phyloP scores from a whole-genome alignment of 2,113 vertebrate genomes.

The Chloropsis hardwickii region DNA sequence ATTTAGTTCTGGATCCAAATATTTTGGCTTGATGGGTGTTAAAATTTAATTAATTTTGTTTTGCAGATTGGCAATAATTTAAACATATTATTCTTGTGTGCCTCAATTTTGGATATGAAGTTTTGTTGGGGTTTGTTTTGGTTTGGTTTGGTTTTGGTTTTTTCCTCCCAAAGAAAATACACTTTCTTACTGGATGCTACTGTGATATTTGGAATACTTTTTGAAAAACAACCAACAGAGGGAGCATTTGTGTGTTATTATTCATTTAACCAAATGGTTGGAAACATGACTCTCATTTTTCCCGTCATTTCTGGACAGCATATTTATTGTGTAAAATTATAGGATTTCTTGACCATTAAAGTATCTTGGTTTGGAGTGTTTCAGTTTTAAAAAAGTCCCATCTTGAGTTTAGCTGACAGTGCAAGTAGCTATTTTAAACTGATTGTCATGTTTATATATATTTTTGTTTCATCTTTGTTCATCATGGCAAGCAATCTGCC shows the following conservation, averaged over 20 bases:
- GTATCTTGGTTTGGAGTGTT: neutral
- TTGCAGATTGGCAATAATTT: neutral
- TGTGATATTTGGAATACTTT: neutral
- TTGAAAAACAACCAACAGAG: conserved; percentile 28
- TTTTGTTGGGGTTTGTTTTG: neutral
- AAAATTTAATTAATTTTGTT: neutral
- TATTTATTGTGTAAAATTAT: neutral
- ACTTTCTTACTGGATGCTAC: neutral
- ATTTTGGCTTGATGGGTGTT: neutral
- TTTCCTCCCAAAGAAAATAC: neutral
- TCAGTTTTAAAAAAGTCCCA: neutral
- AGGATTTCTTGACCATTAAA: neutral
- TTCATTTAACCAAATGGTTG: neutral
- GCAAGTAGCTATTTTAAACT: neutral
- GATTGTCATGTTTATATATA: neutral
- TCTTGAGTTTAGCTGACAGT: neutral
- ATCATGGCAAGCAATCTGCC: neutral
- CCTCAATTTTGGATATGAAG: neutral
- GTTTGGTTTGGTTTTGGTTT: neutral
- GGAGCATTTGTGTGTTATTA: neutral
- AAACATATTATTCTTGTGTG: neutral
- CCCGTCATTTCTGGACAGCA: neutral
- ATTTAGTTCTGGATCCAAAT: neutral
- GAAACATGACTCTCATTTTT: neutral
- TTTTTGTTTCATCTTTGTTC: neutral